Percentiles rank a stretch among this genome's conserved stretches.
These are phyloP conservation scores for Ypsolopha scabrella DNA, from an alignment of 2,888 invertebrate genomes.

Conservation along the genomic window DNA sequence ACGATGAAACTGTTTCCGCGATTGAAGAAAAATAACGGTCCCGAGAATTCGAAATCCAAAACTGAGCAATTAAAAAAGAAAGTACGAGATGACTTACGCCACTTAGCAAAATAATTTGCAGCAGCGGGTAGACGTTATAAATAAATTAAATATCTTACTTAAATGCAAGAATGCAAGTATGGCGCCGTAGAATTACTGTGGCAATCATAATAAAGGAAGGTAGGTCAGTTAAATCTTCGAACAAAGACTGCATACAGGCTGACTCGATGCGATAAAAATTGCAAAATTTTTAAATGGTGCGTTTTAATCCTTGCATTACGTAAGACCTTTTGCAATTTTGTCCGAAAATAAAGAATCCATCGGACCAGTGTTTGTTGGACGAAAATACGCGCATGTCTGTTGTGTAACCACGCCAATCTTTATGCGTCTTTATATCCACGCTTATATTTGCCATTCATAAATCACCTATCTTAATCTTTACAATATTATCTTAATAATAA, in stretches of 20 bases:
- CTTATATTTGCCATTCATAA: too few relatives aligned
- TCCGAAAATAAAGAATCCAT: slow-evolving; percentile 32
- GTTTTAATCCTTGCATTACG: slow-evolving; percentile 55
- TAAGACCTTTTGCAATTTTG: slow-evolving; percentile 54
- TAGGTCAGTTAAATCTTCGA: slow-evolving; percentile 23
- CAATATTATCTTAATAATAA: too few relatives aligned
- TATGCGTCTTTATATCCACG: slow-evolving; percentile 14
- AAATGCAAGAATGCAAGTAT: too few relatives aligned
- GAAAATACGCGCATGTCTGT: slow-evolving; percentile 39
- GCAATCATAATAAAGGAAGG: slow-evolving; percentile 8
- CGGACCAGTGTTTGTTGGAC: slow-evolving; percentile 23
- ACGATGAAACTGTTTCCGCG: neutral
- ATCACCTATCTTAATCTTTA: too few relatives aligned
- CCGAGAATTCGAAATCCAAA: neutral
- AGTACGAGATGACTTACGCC: neutral
- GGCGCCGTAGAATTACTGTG: neutral
- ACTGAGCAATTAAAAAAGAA: neutral
- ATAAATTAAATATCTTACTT: too few relatives aligned
- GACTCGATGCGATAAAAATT: slow-evolving; percentile 37
- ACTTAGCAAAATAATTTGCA: neutral
- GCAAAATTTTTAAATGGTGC: slow-evolving; percentile 43
- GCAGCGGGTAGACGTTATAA: neutral
- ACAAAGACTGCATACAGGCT: slow-evolving; percentile 27
- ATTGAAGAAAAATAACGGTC: neutral
- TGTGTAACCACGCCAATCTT: slow-evolving; percentile 19